A percentile compares a stretch with the other conserved stretches of the same genome.
Conservation (phyloP, 2,888 invertebrate species). For the Phanerotoma sp. region DNA sequence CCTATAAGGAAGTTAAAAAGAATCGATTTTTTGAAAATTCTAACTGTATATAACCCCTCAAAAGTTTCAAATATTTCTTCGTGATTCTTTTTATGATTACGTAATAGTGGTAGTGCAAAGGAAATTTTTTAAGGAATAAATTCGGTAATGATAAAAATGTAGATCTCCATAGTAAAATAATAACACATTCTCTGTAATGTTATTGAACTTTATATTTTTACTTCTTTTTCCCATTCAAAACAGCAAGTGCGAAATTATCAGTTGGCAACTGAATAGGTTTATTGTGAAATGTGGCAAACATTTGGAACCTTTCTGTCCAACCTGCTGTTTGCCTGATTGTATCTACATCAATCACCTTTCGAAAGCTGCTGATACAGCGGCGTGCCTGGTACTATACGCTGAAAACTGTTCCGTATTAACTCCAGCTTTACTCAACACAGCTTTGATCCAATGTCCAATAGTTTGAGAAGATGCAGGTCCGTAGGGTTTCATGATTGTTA, state of each 20-base stretch:
- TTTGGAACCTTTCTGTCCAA: constrained; percentile 3
- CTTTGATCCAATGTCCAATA: constrained; percentile 18
- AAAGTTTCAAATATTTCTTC: no score
- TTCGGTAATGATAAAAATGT: no score
- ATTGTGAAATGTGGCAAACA: constrained; percentile 14
- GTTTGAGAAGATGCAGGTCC: constrained; percentile 7
- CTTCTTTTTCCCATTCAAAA: no score
- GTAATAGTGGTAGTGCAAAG: no score
- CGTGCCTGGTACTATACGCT: constrained; percentile 12
- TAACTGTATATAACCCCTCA: no score
- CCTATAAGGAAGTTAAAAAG: no score
- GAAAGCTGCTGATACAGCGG: background rate
- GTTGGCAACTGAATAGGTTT: background rate
- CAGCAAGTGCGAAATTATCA: background rate
- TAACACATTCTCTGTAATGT: no score
- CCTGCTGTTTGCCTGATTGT: constrained; percentile 13
- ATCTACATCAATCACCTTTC: background rate
- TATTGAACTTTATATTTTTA: no score
- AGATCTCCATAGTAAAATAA: no score
- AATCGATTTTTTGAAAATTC: no score
- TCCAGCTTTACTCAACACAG: background rate
- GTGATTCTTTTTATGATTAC: no score
- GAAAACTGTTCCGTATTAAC: constrained; percentile 3
- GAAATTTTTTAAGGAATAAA: no score
- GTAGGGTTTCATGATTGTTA: constrained; percentile 12